Evolutionary conservation across 1,140 invertebrate species (phyloP).

Genomic region (Micrasema longulum): DNA sequence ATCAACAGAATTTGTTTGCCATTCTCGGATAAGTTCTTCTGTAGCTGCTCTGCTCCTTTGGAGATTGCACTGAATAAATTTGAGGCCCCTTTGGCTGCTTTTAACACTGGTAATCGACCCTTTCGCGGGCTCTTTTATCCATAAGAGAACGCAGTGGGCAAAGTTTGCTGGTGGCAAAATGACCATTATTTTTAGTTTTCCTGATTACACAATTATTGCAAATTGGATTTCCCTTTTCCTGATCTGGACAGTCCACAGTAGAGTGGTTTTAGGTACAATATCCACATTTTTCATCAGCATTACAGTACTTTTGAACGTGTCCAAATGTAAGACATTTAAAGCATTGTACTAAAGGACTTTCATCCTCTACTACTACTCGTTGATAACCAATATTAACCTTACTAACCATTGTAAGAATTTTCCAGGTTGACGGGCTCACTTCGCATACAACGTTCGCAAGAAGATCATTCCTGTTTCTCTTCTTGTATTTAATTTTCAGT

Average conservation of each 20-base stretch:
- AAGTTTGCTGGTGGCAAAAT: neutral
- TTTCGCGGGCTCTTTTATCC: neutral
- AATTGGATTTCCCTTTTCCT: neutral
- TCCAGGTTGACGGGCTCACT: neutral
- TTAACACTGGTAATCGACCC: neutral
- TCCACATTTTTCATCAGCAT: neutral
- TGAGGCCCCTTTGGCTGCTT: neutral
- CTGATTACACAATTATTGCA: neutral
- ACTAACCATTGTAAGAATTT: neutral
- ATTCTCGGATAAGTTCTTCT: neutral
- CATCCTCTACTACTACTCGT: neutral
- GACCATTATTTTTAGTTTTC: neutral
- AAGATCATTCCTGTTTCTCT: neutral
- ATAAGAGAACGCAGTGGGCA: neutral
- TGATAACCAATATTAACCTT: conserved; percentile 1
- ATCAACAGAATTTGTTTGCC: neutral
- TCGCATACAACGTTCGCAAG: neutral
- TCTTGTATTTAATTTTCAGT: neutral
- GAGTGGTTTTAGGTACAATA: neutral
- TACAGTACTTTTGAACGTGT: neutral
- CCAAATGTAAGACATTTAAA: neutral
- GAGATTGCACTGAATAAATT: neutral
- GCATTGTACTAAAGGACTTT: neutral
- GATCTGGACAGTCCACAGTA: neutral
- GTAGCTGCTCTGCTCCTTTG: neutral